A percentile compares a stretch with the other conserved stretches of the same genome.
Evolutionary conservation across 2,797 vertebrate genomes (phyloP).

Genomic region (Halcyon leucocephala): DNA sequence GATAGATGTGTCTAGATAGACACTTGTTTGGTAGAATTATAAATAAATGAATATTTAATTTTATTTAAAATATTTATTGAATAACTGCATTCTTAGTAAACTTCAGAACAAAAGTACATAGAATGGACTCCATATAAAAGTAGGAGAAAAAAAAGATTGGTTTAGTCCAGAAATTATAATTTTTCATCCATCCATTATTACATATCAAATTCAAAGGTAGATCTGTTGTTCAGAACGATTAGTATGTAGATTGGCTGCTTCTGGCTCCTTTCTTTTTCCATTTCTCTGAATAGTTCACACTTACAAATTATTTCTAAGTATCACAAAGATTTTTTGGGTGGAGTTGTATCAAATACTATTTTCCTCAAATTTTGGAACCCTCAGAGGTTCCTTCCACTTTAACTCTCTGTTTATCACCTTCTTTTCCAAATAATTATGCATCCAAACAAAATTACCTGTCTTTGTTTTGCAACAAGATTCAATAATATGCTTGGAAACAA

Average conservation of each 20-base stretch:
- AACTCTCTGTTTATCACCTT: not conserved
- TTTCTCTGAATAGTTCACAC: not conserved
- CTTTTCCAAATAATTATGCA: not conserved
- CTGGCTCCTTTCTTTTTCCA: not conserved
- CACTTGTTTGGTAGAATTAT: not conserved
- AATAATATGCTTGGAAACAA: not conserved
- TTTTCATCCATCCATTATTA: not conserved
- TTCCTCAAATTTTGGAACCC: not conserved
- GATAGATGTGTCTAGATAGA: not conserved
- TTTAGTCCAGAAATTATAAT: not conserved
- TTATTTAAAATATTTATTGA: not conserved
- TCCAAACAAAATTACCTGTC: not conserved
- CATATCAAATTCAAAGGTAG: not conserved
- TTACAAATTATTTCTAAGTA: not conserved
- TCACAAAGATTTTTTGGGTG: not conserved
- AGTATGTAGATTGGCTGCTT: not conserved
- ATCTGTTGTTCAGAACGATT: not conserved
- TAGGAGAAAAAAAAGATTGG: not conserved
- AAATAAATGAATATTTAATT: not conserved
- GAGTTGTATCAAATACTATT: not conserved
- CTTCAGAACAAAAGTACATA: not conserved
- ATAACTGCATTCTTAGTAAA: not conserved
- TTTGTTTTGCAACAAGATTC: not conserved
- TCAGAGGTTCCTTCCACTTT: not conserved
- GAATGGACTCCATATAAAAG: not conserved